These are phyloP conservation scores for Lanius collurio DNA, from an alignment of 2,113 vertebrate genomes.

Conservation along the genomic window DNA sequence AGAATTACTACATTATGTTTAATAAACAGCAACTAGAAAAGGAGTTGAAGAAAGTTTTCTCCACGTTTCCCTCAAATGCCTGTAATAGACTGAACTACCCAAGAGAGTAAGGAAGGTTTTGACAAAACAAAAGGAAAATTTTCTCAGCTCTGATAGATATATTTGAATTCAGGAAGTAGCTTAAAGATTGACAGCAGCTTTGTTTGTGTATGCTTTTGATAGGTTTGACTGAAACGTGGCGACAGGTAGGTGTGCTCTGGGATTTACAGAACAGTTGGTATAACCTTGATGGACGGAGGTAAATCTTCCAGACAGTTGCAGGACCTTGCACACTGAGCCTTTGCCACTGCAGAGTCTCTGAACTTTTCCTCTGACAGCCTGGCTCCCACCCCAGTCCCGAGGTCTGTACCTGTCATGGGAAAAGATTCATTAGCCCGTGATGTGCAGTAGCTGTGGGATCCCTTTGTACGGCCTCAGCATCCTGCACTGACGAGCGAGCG, in stretches of 20 bases:
- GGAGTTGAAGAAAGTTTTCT: not conserved
- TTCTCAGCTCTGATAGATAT: not conserved
- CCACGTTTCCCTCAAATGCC: not conserved
- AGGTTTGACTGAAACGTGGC: not conserved
- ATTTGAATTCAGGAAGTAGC: not conserved
- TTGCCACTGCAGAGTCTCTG: not conserved
- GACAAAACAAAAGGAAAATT: not conserved
- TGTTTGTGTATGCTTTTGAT: not conserved
- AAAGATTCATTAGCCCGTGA: not conserved
- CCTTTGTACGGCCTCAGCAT: not conserved
- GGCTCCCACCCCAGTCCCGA: conserved; percentile 23
- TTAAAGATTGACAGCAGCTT: not conserved
- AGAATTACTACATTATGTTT: not conserved
- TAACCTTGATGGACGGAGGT: not conserved
- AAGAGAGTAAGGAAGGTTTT: not conserved
- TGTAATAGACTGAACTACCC: not conserved
- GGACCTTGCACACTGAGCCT: not conserved
- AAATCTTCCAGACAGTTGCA: not conserved
- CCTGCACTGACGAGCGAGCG: not conserved
- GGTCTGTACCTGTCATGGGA: conserved; percentile 29
- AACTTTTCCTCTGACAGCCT: not conserved
- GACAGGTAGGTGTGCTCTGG: not conserved
- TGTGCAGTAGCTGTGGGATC: conserved; percentile 13
- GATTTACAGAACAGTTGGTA: not conserved
- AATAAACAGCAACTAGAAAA: not conserved